A percentile compares a stretch with the other conserved stretches of the same genome.
Conservation (phyloP, 2,888 invertebrate genomes). For the Pristionchus exspectatus region DNA sequence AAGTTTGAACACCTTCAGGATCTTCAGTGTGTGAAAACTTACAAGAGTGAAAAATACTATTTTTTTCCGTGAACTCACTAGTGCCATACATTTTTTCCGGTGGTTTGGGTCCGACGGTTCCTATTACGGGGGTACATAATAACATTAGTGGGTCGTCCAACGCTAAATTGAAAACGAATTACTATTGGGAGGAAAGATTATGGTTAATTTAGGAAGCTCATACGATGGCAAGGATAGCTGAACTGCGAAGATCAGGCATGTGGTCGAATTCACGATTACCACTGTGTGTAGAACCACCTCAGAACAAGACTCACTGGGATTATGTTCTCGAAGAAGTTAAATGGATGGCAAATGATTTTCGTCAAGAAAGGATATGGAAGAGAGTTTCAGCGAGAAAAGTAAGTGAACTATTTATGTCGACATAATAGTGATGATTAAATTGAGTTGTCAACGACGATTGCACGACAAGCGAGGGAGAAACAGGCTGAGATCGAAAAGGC, state of each 20-base stretch:
- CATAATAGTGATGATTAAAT: not conserved
- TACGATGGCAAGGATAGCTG: slow-evolving; percentile 92
- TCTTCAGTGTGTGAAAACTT: no score
- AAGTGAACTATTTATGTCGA: not conserved
- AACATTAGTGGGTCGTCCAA: no score
- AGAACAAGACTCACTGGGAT: slow-evolving; percentile 97
- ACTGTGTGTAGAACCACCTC: slow-evolving; percentile 88
- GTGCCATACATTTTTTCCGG: not conserved
- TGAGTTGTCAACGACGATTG: slow-evolving; percentile 60
- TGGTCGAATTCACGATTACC: slow-evolving; percentile 86
- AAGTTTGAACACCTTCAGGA: not conserved
- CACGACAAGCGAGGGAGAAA: slow-evolving; percentile 83
- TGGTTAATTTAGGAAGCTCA: slow-evolving; percentile 87
- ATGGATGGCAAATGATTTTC: slow-evolving; percentile 98
- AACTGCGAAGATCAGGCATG: slow-evolving; percentile 88
- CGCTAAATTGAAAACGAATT: no score
- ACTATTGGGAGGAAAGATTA: not conserved
- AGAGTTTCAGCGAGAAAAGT: slow-evolving; percentile 81
- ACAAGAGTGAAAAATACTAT: no score
- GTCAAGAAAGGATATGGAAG: slow-evolving; percentile 97
- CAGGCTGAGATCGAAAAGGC: slow-evolving; percentile 91
- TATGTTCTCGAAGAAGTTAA: slow-evolving; percentile 94
- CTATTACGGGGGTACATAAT: not conserved
- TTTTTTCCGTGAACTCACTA: not conserved
- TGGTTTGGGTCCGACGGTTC: no score